Evolutionary conservation across 2,113 vertebrate genomes (phyloP), one percentile per base, ranked within the genome.

Genomic region (Symphodus melops): DNA sequence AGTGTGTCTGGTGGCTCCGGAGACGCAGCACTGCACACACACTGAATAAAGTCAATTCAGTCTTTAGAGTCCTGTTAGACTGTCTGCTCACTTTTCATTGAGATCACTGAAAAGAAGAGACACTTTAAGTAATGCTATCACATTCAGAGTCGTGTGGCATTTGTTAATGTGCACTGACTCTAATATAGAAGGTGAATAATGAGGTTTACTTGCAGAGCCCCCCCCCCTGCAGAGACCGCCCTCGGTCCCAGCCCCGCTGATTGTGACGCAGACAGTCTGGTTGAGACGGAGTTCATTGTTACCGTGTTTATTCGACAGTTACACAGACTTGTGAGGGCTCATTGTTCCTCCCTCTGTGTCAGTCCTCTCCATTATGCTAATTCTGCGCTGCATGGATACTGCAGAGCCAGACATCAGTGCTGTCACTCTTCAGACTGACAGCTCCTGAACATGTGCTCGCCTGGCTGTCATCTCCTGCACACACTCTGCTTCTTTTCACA

Each of bases 331-430:
- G 52, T 77, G 67, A 21, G 17, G 68, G 55, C 59, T 78, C 62
- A n/a, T 46, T 79, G 64, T 84, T 84, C 68, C 61, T 63, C 81
- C 83, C 76, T 79, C 75, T 57, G 64, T 82, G 71, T 87, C 77
- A 85, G 72, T 82, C 83, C 69, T 68, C 75, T 78, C 49, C 63
- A 46, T 84, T 83, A 89, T 87, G 87, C 68, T 77, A 86, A 89
- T 84, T 70, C 74, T 12, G 67, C 61, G 61, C 69, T 49, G 70
- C 67, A 83, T 71, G 77, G 67, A 79, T 79, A 64, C 71, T 61
- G 72, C 74, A 23, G 77, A 25, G 36, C 33, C 59, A 82, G 63
- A 88, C 74, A 79, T 81, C 79, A 77, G 65, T 41, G 49, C 76
- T 80, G 83, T 79, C 77, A 81, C 58, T 48, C 59, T 55, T 28